Base-by-base conservation (phyloP, 2,797 vertebrate species). In the Sebastes matsubarae region DNA sequence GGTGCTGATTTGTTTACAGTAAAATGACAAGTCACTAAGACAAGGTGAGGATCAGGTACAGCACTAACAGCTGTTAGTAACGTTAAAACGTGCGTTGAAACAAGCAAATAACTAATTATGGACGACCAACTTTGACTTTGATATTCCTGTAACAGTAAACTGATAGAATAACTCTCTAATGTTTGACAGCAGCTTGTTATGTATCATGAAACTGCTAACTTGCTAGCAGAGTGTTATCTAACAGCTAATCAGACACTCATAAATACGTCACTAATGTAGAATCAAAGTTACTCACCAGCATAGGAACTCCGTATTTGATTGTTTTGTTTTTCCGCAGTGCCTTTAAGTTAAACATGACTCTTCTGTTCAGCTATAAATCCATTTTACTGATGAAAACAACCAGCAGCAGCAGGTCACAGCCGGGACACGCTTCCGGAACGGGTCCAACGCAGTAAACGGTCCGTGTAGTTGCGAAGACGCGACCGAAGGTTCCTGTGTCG, bases 281-380 rank as follows among this genome's bases (percentile, higher is more conserved):
- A 12, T 12, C 3, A 55, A 29, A 4, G 9, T 9, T 5, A 91
- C 95, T 93, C 73, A 96, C 96, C 3, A 96, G 65, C 96, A 96
- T 96, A 0, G 96, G 96, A 1, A 96, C 29, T 75, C 96, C 96
- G 87, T 96, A 96, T 80, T 57, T 90, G 12, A 94, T 0, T 0
- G 95, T 95, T 79, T 88, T 95, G 72, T 92, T 96, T 27, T 27
- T 95, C 57, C 57, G 81, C 13, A 96, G 36, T 0, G 71, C 58
- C 25, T 73, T 93, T 1, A 93, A 55, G 16, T 8, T 89, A 20
- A 94, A 89, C 95, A 95, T 95, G 69, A 58, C 73, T 85, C 22
- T 12, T 68, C 1, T 60, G 0, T 27, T 0, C 18, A 24, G 69
- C 55, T 87, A 81, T 3, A 70, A 24, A 7, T 32, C 71, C 88